Evolutionary conservation across 2,888 invertebrate genomes (phyloP).

Genomic region (Drosophila dives): DNA sequence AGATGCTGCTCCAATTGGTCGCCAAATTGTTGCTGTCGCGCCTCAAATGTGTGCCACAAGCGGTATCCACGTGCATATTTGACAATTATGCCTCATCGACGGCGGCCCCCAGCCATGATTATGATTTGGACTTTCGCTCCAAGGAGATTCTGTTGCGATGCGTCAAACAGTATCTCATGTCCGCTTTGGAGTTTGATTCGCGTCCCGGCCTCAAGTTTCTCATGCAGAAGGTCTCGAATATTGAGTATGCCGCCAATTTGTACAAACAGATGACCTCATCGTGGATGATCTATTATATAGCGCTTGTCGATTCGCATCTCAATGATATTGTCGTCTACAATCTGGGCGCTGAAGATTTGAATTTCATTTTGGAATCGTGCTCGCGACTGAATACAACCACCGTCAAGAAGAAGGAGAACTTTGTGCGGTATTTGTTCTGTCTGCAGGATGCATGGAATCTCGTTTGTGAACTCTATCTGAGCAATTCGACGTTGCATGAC

Average conservation of each 20-base stretch:
- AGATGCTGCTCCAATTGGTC: constrained; percentile 95
- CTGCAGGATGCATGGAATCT: constrained; percentile 88
- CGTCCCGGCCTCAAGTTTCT: constrained; percentile 97
- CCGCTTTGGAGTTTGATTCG: constrained; percentile 94
- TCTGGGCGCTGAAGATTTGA: constrained; percentile 87
- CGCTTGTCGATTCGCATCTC: constrained; percentile 93
- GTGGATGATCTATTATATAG: constrained; percentile 95
- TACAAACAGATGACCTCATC: constrained; percentile 96
- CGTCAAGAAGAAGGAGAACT: constrained; percentile 86
- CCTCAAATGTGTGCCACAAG: constrained; percentile 88
- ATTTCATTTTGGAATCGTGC: constrained; percentile 88
- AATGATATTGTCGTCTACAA: constrained; percentile 89
- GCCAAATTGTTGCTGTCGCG: constrained; percentile 94
- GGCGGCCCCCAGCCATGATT: constrained; percentile 84
- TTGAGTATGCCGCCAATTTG: constrained; percentile 94
- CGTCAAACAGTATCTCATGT: constrained; percentile 92
- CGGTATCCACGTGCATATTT: constrained; percentile 85
- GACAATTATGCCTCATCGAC: constrained; percentile 85
- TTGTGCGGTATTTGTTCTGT: constrained; percentile 87
- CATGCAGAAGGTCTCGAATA: constrained; percentile 95
- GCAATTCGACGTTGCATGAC: constrained; percentile 83
- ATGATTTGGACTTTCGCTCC: constrained; percentile 85
- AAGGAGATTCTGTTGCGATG: constrained; percentile 90
- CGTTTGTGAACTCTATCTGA: constrained; percentile 87
- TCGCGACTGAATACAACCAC: constrained; percentile 86